Conservation (phyloP, 2,797 vertebrate species). For the Fistularia commersonii region DNA sequence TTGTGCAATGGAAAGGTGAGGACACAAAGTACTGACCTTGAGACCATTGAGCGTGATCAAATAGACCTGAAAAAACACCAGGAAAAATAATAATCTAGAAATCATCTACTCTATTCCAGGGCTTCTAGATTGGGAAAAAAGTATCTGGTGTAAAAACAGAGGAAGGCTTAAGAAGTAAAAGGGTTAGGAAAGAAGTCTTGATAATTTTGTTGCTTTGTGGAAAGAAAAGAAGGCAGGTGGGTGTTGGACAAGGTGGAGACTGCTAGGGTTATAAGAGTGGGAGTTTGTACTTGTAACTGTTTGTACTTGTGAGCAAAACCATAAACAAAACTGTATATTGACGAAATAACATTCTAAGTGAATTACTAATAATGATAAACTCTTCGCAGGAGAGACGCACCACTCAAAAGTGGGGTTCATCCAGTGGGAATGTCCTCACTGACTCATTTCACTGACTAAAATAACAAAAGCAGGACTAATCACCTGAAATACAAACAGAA, state of each 20-base stretch:
- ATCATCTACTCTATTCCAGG: constrained; percentile 6
- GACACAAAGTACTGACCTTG: constrained; percentile 42
- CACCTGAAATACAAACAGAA: too few species aligned
- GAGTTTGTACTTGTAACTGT: constrained; percentile 41
- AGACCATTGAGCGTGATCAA: constrained; percentile 43
- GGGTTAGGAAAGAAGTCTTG: constrained; percentile 20
- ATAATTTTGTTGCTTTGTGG: constrained; percentile 19
- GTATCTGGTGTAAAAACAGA: neutral
- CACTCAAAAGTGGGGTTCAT: constrained; percentile 1
- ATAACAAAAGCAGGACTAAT: neutral
- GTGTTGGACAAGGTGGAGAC: constrained; percentile 30
- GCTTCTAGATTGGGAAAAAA: constrained; percentile 7
- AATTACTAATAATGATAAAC: constrained; percentile 16
- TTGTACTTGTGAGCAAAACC: constrained; percentile 28
- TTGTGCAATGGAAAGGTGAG: constrained; percentile 13
- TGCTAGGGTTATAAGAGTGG: constrained; percentile 28
- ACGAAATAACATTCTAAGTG: constrained; percentile 9
- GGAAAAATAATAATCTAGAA: constrained; percentile 33
- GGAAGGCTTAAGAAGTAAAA: constrained; percentile 9
- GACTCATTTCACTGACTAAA: too few species aligned
- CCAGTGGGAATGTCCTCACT: neutral
- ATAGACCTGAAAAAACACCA: constrained; percentile 30
- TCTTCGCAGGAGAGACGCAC: neutral
- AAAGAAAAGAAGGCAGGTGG: constrained; percentile 41
- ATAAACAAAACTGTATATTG: constrained; percentile 20